These are phyloP conservation scores for Perizoma flavofasciatum DNA, from an alignment of 2,888 invertebrate species.

Conservation along the genomic window DNA sequence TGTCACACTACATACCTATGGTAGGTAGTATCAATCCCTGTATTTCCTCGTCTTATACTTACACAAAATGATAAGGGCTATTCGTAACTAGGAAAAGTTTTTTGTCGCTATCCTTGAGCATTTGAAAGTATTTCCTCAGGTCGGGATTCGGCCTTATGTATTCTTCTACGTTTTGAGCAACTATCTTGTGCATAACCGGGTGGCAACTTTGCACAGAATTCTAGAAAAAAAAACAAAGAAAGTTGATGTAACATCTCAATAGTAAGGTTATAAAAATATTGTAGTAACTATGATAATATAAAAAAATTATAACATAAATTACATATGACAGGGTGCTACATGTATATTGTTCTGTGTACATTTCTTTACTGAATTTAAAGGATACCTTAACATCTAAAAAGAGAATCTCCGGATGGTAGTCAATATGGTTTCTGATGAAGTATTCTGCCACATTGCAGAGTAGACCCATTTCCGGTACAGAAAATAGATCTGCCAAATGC, in stretches of 20 bases:
- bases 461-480: slow-evolving; percentile 97
- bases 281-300: too few relatives aligned
- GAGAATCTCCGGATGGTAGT: slow-evolving; percentile 97
- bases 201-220: slow-evolving; percentile 94
- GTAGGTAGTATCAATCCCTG: too few relatives aligned
- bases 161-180: slow-evolving; percentile 91
- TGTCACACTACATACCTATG: too few relatives aligned
- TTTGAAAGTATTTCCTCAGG: slow-evolving; percentile 89
- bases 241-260: neutral
- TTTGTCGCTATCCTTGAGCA: slow-evolving; percentile 89
- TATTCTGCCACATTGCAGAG: slow-evolving; percentile 97
- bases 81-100: slow-evolving; percentile 98
- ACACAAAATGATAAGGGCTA: slow-evolving; percentile 98
- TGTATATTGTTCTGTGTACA: too few relatives aligned
- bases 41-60: slow-evolving; percentile 63
- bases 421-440: slow-evolving; percentile 94
- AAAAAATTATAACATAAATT: too few relatives aligned
- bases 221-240: slow-evolving; percentile 78
- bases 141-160: slow-evolving; percentile 91
- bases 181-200: slow-evolving; percentile 94
- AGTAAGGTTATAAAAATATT: too few relatives aligned
- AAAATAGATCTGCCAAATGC: slow-evolving; percentile 97
- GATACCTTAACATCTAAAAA: slow-evolving; percentile 96
- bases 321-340: too few relatives aligned
- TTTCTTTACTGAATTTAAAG: too few relatives aligned